Base-by-base conservation (phyloP, 2,113 vertebrate genomes). In the Barbus barbus region DNA sequence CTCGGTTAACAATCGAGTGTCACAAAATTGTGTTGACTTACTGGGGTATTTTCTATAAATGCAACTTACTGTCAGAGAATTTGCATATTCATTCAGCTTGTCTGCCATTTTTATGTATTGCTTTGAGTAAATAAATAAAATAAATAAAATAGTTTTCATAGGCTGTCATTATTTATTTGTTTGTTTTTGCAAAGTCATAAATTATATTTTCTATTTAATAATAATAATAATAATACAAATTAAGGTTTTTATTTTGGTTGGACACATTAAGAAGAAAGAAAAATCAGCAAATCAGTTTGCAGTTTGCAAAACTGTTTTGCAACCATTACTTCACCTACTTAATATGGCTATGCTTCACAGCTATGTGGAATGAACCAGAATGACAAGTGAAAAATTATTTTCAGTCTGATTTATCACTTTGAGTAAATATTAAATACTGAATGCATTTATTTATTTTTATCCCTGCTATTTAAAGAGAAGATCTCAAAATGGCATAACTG, bases 401-500 rank as follows among this genome's bases (percentile, higher is more conserved):
- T 65, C 28, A 65, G 14, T 31, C 63, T 67, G 4, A 71, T 71
- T 13, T 14, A 71, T 38, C 31, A 11, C 9, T 38, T 9, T 22
- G 67, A 71, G 33, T 71, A 3, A n/a, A 24, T 24, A 24, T 2
- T 71, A 71, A n/a, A 71, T 3, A 72, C 1, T 20, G 9, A 22
- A 41, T 22, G 9, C 41, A 6, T 41, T 41, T 41, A 6, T 71
- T 41, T 38, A 5, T 76, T 11, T 76, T 33, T 36, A 56, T n/a
- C 14, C 26, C 24, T 31, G 4, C 33, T 58, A 72, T 73, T 53
- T 81, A 67, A 71, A 83, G 22, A n/a, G n/a, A 44, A 83, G 5
- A 36, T 73, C 36, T 38, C 18, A 77, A 38, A 83, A 81, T 46
- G 31, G 63, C n/a, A 51, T 36, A 16, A 31, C 74, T 78, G 74